A percentile compares a stretch with the other conserved stretches of the same genome.
phyloP scores from a whole-genome alignment of 2,888 invertebrate species.

The Creontiades dilutus region DNA sequence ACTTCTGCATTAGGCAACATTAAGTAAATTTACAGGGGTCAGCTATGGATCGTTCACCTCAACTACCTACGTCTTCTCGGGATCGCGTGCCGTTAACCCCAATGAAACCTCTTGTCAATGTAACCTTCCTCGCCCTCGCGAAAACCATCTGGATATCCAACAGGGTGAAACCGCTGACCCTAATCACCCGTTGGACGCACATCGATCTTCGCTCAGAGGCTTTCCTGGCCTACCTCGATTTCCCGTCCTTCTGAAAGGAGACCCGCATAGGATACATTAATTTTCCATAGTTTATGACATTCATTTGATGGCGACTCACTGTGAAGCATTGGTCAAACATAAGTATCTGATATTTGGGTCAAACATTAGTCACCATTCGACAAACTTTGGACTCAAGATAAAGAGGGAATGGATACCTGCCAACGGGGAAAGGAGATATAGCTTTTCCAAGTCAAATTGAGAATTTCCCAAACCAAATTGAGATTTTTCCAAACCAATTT shows the following conservation, averaged over 20 bases:
- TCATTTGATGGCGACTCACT: no score
- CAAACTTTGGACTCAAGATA: no score
- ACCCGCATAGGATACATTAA: no score
- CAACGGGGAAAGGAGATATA: no score
- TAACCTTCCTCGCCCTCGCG: background rate
- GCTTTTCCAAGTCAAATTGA: no score
- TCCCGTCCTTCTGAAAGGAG: background rate
- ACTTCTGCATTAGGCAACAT: background rate
- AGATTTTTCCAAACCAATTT: no score
- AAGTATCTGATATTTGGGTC: no score
- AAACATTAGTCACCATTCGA: no score
- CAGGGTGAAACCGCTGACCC: conserved; percentile 35
- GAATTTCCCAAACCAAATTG: no score
- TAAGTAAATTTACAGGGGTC: background rate
- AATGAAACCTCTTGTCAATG: conserved; percentile 19
- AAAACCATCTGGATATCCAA: conserved; percentile 16
- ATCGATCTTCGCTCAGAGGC: conserved; percentile 29
- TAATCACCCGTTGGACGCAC: conserved; percentile 11
- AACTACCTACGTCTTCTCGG: background rate
- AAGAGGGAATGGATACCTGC: no score
- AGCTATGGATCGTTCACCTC: conserved; percentile 4
- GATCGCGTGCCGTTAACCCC: background rate
- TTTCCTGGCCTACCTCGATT: background rate
- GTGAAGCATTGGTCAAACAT: no score
- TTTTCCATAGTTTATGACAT: no score